Evolutionary conservation across 2,113 vertebrate species (phyloP).

Genomic region (Herpetotheres cachinnans): DNA sequence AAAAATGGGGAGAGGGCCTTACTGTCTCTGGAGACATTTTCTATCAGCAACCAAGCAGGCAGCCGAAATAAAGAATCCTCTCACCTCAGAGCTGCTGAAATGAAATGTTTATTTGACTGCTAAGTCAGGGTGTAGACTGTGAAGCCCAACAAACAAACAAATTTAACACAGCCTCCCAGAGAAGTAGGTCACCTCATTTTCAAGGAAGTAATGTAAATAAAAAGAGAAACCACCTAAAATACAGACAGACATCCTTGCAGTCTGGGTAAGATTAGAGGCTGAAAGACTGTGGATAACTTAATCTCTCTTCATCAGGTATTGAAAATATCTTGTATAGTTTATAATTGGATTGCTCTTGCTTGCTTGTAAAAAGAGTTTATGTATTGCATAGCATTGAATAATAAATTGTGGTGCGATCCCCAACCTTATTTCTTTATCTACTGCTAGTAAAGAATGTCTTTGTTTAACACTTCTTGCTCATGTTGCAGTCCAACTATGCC

Average conservation of each 20-base stretch:
- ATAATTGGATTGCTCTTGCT: not conserved
- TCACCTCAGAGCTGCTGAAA: slow-evolving; percentile 6
- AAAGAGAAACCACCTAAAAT: not conserved
- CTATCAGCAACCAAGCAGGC: not conserved
- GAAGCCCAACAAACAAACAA: slow-evolving; percentile 16
- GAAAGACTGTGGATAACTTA: not conserved
- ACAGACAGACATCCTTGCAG: not conserved
- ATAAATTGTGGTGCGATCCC: not conserved
- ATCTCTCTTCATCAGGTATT: not conserved
- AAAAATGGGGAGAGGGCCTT: not conserved
- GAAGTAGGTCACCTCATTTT: slow-evolving; percentile 31
- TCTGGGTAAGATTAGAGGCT: not conserved
- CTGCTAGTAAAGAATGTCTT: not conserved
- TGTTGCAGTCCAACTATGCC: not conserved
- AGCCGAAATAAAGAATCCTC: slow-evolving; percentile 24
- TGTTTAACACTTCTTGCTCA: not conserved
- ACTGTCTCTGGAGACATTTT: slow-evolving; percentile 3
- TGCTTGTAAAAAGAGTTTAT: not conserved
- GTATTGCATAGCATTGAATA: not conserved
- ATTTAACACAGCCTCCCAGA: not conserved
- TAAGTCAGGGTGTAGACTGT: not conserved
- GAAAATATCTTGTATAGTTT: not conserved
- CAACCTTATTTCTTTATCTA: not conserved
- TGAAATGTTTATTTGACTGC: not conserved
- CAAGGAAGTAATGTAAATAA: not conserved